Evolutionary conservation across 2,888 invertebrate species (phyloP).

Genomic region (Orchesella flavescens): DNA sequence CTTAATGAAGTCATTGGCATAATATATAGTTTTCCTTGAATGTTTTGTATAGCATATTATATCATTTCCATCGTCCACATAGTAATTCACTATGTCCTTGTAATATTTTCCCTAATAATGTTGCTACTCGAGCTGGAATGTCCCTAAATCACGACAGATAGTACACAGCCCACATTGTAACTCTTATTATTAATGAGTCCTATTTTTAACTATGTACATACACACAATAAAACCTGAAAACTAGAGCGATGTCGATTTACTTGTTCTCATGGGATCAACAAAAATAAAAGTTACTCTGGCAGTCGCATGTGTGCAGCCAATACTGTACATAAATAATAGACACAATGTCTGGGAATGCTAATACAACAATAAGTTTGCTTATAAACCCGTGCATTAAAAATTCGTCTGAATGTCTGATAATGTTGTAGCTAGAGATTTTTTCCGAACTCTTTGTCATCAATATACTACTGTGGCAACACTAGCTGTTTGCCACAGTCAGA

Average conservation of each 20-base stretch:
- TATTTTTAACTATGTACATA: conserved; percentile 32
- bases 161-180: not conserved
- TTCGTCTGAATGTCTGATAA: too few species aligned
- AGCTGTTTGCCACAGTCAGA: conserved; percentile 9
- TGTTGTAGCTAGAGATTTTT: conserved; percentile 11
- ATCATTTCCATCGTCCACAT: not conserved
- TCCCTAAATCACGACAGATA: conserved; percentile 30
- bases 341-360: too few species aligned
- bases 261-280: conserved; percentile 42
- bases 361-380: too few species aligned
- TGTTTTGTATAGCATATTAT: not conserved
- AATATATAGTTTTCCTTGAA: not conserved
- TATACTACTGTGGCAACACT: not conserved
- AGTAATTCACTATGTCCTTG: conserved; percentile 54
- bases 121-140: conserved; percentile 41
- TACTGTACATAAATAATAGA: too few species aligned
- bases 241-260: conserved; percentile 57
- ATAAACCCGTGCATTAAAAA: too few species aligned
- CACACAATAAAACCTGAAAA: conserved; percentile 47
- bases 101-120: conserved; percentile 58
- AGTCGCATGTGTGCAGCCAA: too few species aligned
- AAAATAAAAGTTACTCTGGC: too few species aligned
- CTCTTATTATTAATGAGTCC: conserved; percentile 17
- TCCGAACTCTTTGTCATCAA: conserved; percentile 16
- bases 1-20: too few species aligned